Evolutionary conservation across 2,888 invertebrate species (phyloP).

Genomic region (Caenorhabditis becei): DNA sequence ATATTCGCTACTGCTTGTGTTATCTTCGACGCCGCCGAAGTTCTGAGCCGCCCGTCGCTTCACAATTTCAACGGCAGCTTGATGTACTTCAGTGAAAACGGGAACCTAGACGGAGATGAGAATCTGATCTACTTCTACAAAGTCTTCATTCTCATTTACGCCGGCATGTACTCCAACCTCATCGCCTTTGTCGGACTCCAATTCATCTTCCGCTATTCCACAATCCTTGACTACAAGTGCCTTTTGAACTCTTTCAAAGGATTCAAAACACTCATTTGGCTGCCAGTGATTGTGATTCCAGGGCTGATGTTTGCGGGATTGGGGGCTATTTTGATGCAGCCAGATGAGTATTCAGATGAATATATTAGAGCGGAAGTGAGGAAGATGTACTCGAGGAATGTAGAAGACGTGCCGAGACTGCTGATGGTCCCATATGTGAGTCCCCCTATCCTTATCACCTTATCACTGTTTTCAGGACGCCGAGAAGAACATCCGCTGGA

Average conservation of each 20-base stretch:
- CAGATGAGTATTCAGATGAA: conserved; percentile 3
- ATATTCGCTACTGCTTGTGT: conserved; percentile 14
- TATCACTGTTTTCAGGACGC: conserved; percentile 8
- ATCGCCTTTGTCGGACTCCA: conserved; percentile 22
- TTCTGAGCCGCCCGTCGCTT: conserved; percentile 11
- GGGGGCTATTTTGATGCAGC: background rate
- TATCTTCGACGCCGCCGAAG: conserved; percentile 8
- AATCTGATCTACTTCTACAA: conserved; percentile 1
- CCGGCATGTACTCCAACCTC: conserved; percentile 15
- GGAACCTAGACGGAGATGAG: background rate
- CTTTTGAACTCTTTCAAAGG: conserved; percentile 19
- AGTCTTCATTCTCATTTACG: conserved; percentile 1
- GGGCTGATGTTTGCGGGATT: conserved; percentile 3
- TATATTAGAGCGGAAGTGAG: conserved; percentile 3
- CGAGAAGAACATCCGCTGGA: conserved; percentile 17
- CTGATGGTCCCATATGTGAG: background rate
- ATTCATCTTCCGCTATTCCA: conserved; percentile 27
- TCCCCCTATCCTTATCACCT: background rate
- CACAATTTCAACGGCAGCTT: conserved; percentile 16
- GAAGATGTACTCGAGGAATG: background rate
- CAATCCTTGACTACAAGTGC: background rate
- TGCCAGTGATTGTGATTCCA: conserved; percentile 4
- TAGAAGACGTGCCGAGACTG: background rate
- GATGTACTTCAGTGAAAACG: conserved; percentile 9
- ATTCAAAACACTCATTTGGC: conserved; percentile 1